Conservation (phyloP, 1,140 invertebrate species). For the Anoplolepis gracilipes region DNA sequence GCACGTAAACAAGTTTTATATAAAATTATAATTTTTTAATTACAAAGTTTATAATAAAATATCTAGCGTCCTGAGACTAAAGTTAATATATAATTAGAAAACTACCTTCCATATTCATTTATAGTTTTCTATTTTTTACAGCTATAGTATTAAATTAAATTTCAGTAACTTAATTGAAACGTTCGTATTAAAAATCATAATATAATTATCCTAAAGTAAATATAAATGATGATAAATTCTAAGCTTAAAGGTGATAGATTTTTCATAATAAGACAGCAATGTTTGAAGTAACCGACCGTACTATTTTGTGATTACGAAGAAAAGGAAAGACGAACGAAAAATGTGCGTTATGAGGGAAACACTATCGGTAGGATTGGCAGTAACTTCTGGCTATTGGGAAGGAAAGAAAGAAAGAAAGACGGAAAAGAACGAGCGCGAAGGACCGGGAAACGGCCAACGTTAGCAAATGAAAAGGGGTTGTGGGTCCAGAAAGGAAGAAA, state of each 20-base stretch:
- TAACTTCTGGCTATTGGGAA: conserved; percentile 50
- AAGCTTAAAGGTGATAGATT: not conserved
- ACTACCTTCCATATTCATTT: not conserved
- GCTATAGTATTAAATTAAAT: not conserved
- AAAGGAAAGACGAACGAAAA: conserved; percentile 23
- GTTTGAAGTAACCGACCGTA: not conserved
- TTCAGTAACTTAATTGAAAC: not conserved
- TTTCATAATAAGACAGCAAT: not conserved
- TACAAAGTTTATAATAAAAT: not conserved
- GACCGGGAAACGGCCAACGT: not conserved
- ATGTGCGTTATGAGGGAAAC: conserved; percentile 10
- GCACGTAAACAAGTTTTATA: not conserved
- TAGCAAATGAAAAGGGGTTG: not conserved
- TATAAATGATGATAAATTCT: not conserved
- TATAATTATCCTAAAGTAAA: not conserved
- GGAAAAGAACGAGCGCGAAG: not conserved
- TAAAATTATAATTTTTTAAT: not conserved
- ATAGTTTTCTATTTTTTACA: not conserved
- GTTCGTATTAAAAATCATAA: not conserved
- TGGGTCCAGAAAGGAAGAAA: conserved; percentile 12
- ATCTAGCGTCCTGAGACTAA: not conserved
- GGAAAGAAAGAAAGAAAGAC: not conserved
- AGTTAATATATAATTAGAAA: not conserved
- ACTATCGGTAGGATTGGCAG: conserved; percentile 49
- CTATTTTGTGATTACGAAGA: not conserved